phyloP scores from a whole-genome alignment of 2,888 invertebrate genomes.

The Cryptocephalus primarius region DNA sequence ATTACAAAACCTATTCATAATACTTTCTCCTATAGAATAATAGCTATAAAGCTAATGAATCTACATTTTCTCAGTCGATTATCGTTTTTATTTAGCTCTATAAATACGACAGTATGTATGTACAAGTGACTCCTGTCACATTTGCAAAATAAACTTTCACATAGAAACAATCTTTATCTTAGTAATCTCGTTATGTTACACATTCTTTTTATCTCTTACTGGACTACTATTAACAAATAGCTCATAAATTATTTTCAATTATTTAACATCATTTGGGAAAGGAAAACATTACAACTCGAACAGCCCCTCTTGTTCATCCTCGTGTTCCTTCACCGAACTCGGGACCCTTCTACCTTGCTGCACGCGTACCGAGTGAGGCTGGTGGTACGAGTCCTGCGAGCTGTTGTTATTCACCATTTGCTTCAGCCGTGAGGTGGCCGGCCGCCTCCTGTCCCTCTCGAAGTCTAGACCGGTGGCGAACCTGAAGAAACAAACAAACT shows the following conservation, averaged over 20 bases:
- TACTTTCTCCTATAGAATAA: no score
- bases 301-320: slow-evolving; percentile 78
- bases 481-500: slow-evolving; percentile 14
- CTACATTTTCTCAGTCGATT: no score
- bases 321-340: slow-evolving; percentile 69
- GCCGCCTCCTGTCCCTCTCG: slow-evolving; percentile 26
- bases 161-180: no score
- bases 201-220: no score
- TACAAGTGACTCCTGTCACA: no score
- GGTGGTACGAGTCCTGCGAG: slow-evolving; percentile 20
- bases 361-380: slow-evolving; percentile 46
- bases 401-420: slow-evolving; percentile 32
- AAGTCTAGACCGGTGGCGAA: slow-evolving; percentile 20
- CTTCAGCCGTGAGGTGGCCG: slow-evolving; percentile 32
- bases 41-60: no score
- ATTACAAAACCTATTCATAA: no score
- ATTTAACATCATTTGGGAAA: not conserved
- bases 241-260: not conserved
- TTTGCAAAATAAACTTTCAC: no score
- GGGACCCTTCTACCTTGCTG: slow-evolving; percentile 73
- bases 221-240: no score
- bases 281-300: slow-evolving; percentile 71
- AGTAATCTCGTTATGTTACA: no score
- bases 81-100: no score
- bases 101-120: no score